Percentiles rank a stretch among this genome's conserved stretches.
These are phyloP conservation scores for Halocynthia roretzi DNA, from an alignment of 23 tunicate genomes.

Conservation along the genomic window DNA sequence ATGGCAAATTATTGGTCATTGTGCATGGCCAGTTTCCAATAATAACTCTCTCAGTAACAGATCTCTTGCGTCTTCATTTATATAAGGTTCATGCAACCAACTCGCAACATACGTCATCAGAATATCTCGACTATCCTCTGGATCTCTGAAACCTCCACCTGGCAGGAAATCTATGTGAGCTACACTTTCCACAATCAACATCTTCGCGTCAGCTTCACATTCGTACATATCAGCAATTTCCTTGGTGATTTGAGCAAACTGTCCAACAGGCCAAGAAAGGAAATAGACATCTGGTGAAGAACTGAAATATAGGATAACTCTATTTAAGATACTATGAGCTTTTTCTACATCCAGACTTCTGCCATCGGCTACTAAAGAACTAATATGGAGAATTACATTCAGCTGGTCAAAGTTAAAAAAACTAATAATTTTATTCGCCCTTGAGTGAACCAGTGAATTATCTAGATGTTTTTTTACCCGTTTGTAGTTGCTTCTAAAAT, in stretches of 20 bases:
- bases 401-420: no score
- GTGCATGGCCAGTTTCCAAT: constrained; percentile 62
- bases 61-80: constrained; percentile 27
- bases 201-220: constrained; percentile 38
- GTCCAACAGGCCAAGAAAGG: constrained; percentile 38
- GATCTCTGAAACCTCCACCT: not conserved
- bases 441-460: not conserved
- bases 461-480: not conserved
- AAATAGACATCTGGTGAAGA: constrained; percentile 8
- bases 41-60: constrained; percentile 37
- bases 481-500: constrained; percentile 1
- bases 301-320: not conserved
- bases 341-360: no score
- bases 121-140: constrained; percentile 40
- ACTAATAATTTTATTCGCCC: no score
- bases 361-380: no score
- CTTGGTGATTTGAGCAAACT: constrained; percentile 25
- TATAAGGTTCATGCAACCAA: constrained; percentile 82
- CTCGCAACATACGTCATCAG: constrained; percentile 59
- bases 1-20: not conserved
- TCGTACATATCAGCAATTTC: constrained; percentile 43
- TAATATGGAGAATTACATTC: no score
- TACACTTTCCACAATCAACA: constrained; percentile 57
- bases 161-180: constrained; percentile 66
- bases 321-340: no score